Evolutionary conservation across 2,797 vertebrate species (phyloP), one percentile per base, ranked within the genome.

Genomic region (Aeoliscus strigatus): DNA sequence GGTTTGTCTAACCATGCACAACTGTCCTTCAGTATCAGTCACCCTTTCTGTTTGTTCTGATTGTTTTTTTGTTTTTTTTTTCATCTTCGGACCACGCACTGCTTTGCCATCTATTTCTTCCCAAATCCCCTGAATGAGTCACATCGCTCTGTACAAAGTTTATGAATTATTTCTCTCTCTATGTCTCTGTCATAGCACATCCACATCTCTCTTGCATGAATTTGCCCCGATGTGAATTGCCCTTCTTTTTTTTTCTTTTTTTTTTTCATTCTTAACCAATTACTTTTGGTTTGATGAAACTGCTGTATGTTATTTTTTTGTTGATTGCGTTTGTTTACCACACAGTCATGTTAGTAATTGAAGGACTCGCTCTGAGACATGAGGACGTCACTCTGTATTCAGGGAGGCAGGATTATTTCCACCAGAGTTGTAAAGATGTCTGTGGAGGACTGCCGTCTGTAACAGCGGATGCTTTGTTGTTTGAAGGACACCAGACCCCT

Each of bases 111-210:
- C 46, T 36, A 52, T 59, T 60, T 65, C 37, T 41, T 39, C 21
- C 15, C 17, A 32, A 38, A 32, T n/a, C 46, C 34, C 13, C 46
- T 43, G 37, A 52, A 59, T 69, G 65, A 78, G 51, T 77, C 66
- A 74, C 28, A 17, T 1, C 39, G 35, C 33, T 61, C 63, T 23
- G 36, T 27, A 12, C 38, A 16, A 14, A 51, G 31, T 61, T 69
- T 42, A 80, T 74, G 31, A 75, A 78, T 66, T 60, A 67, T 76
- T 76, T 9, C 3, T 4, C 3, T 9, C 10, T 27, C 10, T 27
- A 41, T 33, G 32, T 13, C 5, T 13, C 8, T 60, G 27, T 40
- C 48, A 28, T 27, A 13, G 14, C 23, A 11, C 17, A 27, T 17
- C 14, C 14, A 16, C 9, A 4, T n/a, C 9, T 40, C 17, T 11